Evolutionary conservation across 2,888 invertebrate species (phyloP).

Genomic region (Meghimatium bilineatum): DNA sequence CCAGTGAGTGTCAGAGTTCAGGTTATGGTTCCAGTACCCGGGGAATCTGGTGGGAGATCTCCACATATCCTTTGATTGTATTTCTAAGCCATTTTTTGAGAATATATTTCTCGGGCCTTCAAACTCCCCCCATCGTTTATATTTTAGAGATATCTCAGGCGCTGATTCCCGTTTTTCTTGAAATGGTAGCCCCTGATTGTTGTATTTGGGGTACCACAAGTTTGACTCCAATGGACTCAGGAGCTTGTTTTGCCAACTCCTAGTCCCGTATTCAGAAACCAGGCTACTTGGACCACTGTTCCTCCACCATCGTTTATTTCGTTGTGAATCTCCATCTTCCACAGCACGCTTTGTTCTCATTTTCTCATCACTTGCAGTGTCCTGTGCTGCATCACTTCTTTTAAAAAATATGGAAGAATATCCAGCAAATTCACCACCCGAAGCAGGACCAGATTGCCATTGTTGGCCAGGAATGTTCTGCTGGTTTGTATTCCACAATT

Average conservation of each 20-base stretch:
- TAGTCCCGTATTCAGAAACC: not conserved
- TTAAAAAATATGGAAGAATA: not conserved
- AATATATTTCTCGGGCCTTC: not conserved
- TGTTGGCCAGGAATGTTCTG: not conserved
- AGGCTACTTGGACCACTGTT: not conserved
- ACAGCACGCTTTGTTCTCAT: not conserved
- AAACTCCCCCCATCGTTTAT: conserved; percentile 4
- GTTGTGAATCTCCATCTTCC: not conserved
- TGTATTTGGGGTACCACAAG: not conserved
- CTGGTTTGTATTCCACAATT: conserved; percentile 2
- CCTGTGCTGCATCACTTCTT: not conserved
- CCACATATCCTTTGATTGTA: not conserved
- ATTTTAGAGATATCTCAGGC: not conserved
- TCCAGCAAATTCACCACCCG: not conserved
- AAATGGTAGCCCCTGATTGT: not conserved
- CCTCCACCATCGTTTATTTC: conserved; percentile 24
- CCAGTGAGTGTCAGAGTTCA: not conserved
- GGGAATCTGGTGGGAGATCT: not conserved
- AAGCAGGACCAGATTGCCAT: not conserved
- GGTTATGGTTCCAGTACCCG: not conserved
- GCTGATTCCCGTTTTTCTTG: not conserved
- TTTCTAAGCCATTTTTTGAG: not conserved
- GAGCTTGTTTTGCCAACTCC: not conserved
- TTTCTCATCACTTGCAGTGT: not conserved
- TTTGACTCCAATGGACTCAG: not conserved